These are phyloP conservation scores for Thecophora atra DNA, from an alignment of 2,888 invertebrate genomes.

Conservation along the genomic window DNA sequence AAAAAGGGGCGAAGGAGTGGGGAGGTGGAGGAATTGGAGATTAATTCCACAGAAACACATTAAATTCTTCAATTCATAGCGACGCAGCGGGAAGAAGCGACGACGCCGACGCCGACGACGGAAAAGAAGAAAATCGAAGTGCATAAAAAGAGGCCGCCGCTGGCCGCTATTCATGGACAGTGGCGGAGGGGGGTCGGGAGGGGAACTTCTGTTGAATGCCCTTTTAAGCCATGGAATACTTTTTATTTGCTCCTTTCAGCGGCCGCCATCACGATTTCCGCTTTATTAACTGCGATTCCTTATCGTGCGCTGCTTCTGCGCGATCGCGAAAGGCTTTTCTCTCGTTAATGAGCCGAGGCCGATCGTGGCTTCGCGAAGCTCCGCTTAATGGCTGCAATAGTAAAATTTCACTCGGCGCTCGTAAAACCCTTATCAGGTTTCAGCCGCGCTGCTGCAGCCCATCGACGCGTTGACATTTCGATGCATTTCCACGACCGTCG, in stretches of 20 bases:
- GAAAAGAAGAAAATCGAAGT: too few species aligned
- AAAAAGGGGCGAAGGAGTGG: neutral
- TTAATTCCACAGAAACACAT: slow-evolving; percentile 31
- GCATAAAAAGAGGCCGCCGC: neutral
- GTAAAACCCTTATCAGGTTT: neutral
- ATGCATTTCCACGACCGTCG: neutral
- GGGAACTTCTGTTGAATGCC: too few species aligned
- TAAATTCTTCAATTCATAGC: slow-evolving; percentile 26
- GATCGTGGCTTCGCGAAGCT: neutral
- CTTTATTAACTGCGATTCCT: slow-evolving; percentile 16
- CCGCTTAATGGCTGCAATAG: slow-evolving; percentile 6
- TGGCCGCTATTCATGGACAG: too few species aligned
- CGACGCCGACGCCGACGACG: too few species aligned
- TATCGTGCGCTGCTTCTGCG: neutral
- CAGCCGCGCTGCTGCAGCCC: neutral
- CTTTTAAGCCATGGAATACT: slow-evolving; percentile 28
- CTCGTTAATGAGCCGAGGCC: slow-evolving; percentile 10
- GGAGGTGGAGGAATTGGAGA: neutral
- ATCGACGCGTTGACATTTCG: neutral
- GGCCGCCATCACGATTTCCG: slow-evolving; percentile 30
- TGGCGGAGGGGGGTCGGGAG: too few species aligned
- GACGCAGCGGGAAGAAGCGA: neutral
- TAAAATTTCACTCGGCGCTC: slow-evolving; percentile 3
- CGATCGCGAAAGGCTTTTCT: slow-evolving; percentile 5
- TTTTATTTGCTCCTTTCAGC: slow-evolving; percentile 20